phyloP scores from a whole-genome alignment of 2,888 invertebrate species.

The Blastobasis adustella region DNA sequence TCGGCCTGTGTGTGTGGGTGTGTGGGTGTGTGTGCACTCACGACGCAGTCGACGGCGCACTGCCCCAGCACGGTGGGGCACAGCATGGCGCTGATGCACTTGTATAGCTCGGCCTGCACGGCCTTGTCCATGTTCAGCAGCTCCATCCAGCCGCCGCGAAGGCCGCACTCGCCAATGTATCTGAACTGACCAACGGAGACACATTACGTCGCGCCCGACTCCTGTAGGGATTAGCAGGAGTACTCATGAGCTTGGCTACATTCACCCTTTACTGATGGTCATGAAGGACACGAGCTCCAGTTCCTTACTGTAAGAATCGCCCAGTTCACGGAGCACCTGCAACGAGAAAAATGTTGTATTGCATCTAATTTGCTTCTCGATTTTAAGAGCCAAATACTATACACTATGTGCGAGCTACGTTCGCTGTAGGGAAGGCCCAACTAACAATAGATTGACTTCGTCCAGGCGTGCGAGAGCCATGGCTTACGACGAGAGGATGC shows the following conservation, averaged over 20 bases:
- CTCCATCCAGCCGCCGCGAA: conserved; percentile 93
- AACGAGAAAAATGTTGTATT: no score
- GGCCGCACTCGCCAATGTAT: conserved; percentile 93
- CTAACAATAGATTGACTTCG: no score
- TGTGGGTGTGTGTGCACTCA: conserved; percentile 87
- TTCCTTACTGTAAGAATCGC: conserved; percentile 82
- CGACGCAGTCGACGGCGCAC: conserved; percentile 87
- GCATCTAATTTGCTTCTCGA: no score
- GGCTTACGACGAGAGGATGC: no score
- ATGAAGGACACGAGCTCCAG: conserved; percentile 94
- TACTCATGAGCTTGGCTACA: no score
- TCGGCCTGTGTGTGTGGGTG: conserved; percentile 76
- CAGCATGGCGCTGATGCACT: conserved; percentile 90
- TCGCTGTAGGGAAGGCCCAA: no score
- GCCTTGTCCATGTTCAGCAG: conserved; percentile 87
- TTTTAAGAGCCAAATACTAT: no score
- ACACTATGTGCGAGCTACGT: no score
- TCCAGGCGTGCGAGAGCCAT: no score
- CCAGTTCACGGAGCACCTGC: conserved; percentile 86
- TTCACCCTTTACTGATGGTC: conserved; percentile 94
- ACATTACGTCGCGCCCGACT: no score
- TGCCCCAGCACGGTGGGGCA: conserved; percentile 93
- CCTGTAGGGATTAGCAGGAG: no score
- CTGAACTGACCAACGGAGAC: no score
- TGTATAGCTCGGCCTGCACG: conserved; percentile 75